A percentile compares a stretch with the other conserved stretches of the same genome.
Evolutionary conservation across 2,888 invertebrate species (phyloP).

Genomic region (Omphaloscelis lunosa): DNA sequence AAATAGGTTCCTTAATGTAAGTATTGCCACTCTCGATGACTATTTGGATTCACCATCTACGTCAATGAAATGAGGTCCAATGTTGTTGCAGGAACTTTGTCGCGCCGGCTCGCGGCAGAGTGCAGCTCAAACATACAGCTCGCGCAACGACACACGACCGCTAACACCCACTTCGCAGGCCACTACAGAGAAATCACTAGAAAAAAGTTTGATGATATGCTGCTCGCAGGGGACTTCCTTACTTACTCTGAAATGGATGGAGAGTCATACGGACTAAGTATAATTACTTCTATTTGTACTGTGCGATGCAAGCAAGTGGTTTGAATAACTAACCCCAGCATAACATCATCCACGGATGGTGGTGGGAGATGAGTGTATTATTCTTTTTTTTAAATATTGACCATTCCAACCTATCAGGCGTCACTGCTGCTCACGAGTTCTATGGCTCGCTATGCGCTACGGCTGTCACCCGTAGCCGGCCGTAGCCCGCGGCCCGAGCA

Average conservation of each 20-base stretch:
- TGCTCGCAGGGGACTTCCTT: conserved; percentile 83
- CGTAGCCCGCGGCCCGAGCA: background rate
- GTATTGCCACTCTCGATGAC: background rate
- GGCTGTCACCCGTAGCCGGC: background rate
- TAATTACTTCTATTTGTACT: background rate
- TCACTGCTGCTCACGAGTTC: background rate
- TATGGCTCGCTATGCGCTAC: conserved; percentile 14
- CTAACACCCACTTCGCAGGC: conserved; percentile 72
- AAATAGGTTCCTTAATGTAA: background rate
- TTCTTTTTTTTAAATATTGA: background rate
- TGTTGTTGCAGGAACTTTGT: conserved; percentile 75
- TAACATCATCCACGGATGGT: background rate
- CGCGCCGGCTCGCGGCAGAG: conserved; percentile 80
- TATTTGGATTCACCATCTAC: background rate
- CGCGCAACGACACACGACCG: conserved; percentile 82
- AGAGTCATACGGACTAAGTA: conserved; percentile 87
- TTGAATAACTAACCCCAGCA: background rate
- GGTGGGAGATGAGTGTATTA: too few relatives aligned
- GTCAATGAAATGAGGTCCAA: background rate
- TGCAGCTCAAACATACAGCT: conserved; percentile 78
- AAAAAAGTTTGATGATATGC: conserved; percentile 83
- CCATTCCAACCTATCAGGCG: background rate
- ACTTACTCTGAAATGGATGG: conserved; percentile 85
- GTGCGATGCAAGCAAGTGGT: background rate
- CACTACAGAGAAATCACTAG: conserved; percentile 78